phyloP scores from a whole-genome alignment of 2,113 vertebrate genomes.

The Oreochromis niloticus region DNA sequence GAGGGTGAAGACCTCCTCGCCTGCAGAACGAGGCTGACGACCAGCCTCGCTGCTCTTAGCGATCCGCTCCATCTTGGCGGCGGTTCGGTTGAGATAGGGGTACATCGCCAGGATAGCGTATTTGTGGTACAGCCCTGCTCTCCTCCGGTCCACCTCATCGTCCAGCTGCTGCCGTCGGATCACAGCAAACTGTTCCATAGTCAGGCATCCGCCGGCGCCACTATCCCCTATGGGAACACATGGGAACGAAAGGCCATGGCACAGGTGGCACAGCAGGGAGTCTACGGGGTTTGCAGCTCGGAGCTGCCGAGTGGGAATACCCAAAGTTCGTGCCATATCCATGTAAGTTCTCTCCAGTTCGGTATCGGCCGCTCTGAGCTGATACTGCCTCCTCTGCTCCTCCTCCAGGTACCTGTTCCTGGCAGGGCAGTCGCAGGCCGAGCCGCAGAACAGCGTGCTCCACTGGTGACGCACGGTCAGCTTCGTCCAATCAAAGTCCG shows the following conservation, averaged over 20 bases:
- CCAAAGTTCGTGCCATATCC: conserved; percentile 85
- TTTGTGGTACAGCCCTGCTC: conserved; percentile 81
- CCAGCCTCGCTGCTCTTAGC: conserved; percentile 60
- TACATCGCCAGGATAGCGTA: conserved; percentile 86
- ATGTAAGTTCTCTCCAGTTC: conserved; percentile 83
- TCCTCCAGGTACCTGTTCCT: conserved; percentile 87
- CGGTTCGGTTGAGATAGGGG: conserved; percentile 88
- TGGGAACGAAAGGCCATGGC: conserved; percentile 88
- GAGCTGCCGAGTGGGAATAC: conserved; percentile 81
- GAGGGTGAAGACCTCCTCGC: conserved; percentile 80
- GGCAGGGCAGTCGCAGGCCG: conserved; percentile 86
- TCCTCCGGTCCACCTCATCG: conserved; percentile 83
- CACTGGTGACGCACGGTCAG: conserved; percentile 85
- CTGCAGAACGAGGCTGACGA: conserved; percentile 58
- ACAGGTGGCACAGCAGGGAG: conserved; percentile 90
- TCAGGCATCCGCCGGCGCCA: conserved; percentile 74
- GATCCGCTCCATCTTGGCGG: conserved; percentile 77
- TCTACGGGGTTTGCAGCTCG: conserved; percentile 92
- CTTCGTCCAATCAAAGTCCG: conserved; percentile 87
- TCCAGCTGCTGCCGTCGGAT: conserved; percentile 90
- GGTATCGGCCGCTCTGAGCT: conserved; percentile 75
- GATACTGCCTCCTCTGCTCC: conserved; percentile 90
- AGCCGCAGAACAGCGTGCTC: conserved; percentile 89
- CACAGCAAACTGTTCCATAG: conserved; percentile 83
- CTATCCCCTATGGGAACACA: conserved; percentile 60